Base-by-base conservation (phyloP, 2,888 invertebrate genomes). In the Colostygia pectinataria region DNA sequence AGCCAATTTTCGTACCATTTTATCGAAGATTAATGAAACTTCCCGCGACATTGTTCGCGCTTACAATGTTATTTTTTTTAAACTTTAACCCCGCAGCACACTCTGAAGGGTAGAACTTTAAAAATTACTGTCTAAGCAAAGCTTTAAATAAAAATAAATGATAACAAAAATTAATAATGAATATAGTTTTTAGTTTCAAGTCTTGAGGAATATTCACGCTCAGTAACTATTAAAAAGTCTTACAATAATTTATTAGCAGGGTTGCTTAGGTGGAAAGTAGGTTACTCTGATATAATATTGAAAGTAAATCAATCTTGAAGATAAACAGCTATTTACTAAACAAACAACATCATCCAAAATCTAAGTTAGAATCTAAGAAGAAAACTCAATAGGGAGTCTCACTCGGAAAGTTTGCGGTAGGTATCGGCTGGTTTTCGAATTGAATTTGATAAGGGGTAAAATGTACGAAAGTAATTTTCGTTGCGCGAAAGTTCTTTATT, bases 401-500 rank as follows among this genome's bases (percentile, higher is more conserved):
- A 57, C 65, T 60, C 52, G 44, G 63, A 66, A 74, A 74, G 61
- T 76, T 75, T 59, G 60, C 55, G 66, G 61, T 66, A 65, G 66
- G 61, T 66, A 65, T 63, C 65, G 63, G 60, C 63, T 68, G 68
- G 66, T 69, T 73, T 61, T 64, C 55, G 63, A 68, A 74, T 73
- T 73, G 73, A 74, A 75, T 75, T 77, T 75, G 71, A 76, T 70
- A 76, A 71, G 70, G 74, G 76, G 66, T 71, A 54, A 75, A 71
- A 71, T 64, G 64, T 65, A 65, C 57, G 63, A 68, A 62, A 74
- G 75, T 73, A 70, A 74, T 75, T 71, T 75, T 68, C 66, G 61
- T 64, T 50, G 45, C 56, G 58, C 50, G 33, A 67, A 74, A 69
- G 60, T 74, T 74, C 55, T 61, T 57, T 66, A 65, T 68, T 66